These are phyloP conservation scores for Eilema caniola DNA, from an alignment of 2,888 invertebrate species.

Conservation along the genomic window DNA sequence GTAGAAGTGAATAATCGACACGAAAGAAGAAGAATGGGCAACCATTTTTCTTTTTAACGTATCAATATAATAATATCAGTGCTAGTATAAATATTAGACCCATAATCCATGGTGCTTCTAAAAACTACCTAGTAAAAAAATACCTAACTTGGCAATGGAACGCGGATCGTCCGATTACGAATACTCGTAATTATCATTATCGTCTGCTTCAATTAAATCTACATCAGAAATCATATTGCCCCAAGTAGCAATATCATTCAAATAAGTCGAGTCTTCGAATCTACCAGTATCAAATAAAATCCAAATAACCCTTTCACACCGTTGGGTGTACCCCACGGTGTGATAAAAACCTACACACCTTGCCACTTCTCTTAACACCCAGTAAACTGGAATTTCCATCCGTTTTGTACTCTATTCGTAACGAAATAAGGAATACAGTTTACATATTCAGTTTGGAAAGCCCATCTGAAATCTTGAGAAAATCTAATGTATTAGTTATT, in stretches of 20 bases:
- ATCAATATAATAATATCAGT: no score
- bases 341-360: conserved; percentile 27
- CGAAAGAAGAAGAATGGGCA: no score
- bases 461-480: conserved; percentile 27
- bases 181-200: neutral
- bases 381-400: conserved; percentile 22
- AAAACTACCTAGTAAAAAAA: neutral
- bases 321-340: conserved; percentile 27
- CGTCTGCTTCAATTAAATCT: conserved; percentile 1
- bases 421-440: conserved; percentile 34
- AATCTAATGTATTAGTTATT: conserved; percentile 48
- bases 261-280: conserved; percentile 10
- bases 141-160: neutral
- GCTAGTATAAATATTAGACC: no score
- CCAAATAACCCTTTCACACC: conserved; percentile 21
- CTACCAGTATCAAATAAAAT: conserved; percentile 24
- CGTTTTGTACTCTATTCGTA: conserved; percentile 36
- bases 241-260: conserved; percentile 16
- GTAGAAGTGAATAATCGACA: no score
- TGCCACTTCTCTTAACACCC: conserved; percentile 15
- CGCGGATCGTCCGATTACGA: neutral
- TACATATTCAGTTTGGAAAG: conserved; percentile 30
- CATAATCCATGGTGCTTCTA: no score
- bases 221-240: conserved; percentile 2
- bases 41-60: no score